A percentile compares a stretch with the other conserved stretches of the same genome.
These are phyloP conservation scores for Urocolius indicus DNA, from an alignment of 2,113 vertebrate genomes.

Conservation along the genomic window DNA sequence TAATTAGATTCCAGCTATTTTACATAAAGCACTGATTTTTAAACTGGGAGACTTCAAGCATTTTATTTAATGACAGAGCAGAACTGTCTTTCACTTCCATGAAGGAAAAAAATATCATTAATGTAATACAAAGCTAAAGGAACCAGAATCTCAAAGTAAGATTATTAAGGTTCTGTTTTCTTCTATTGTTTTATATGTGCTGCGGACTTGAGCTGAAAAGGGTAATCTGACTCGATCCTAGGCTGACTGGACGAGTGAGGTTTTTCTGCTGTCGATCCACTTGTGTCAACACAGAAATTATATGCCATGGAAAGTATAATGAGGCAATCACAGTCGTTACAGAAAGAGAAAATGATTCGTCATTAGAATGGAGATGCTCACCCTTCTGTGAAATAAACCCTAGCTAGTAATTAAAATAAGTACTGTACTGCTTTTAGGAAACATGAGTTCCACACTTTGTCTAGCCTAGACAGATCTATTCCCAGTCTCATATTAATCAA, in stretches of 20 bases:
- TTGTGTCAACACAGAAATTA: slow-evolving; percentile 55
- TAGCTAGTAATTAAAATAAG: slow-evolving; percentile 44
- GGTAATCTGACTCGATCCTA: background rate
- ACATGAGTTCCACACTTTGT: background rate
- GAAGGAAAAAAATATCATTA: background rate
- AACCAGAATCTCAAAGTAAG: background rate
- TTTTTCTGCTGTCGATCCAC: background rate
- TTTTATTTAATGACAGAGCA: background rate
- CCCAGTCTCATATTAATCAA: background rate
- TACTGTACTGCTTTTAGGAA: slow-evolving; percentile 8
- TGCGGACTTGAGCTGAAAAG: background rate
- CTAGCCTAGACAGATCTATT: background rate
- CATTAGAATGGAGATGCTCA: slow-evolving; percentile 38
- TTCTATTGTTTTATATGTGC: background rate
- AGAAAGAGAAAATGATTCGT: slow-evolving; percentile 48
- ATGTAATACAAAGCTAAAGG: background rate
- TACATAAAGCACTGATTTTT: background rate
- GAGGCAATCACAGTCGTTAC: slow-evolving; percentile 32
- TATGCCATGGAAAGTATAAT: slow-evolving; percentile 34
- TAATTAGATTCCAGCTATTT: background rate
- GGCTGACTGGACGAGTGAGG: slow-evolving; percentile 40
- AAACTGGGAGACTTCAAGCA: background rate
- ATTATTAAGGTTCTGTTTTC: background rate
- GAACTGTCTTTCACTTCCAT: background rate
- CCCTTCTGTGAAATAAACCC: slow-evolving; percentile 34